Evolutionary conservation across 2,113 vertebrate genomes (phyloP).

Genomic region (Rhineura floridana): DNA sequence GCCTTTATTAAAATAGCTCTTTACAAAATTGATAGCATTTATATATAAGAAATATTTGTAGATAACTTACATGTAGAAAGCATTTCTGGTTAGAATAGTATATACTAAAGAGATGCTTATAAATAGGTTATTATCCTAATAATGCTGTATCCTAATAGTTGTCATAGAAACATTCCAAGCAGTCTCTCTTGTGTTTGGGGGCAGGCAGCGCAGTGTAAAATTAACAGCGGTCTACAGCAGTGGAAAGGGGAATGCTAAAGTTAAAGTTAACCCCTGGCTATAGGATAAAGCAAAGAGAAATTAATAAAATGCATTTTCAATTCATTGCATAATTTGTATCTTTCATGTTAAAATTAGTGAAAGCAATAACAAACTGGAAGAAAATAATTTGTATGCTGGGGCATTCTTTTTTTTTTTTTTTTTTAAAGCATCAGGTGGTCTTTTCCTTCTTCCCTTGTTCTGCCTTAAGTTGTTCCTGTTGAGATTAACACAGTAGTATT

Average conservation of each 20-base stretch:
- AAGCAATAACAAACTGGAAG: constrained; percentile 1
- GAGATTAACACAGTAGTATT: constrained; percentile 43
- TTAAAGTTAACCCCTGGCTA: neutral
- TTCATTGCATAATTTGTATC: neutral
- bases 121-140: neutral
- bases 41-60: too few relatives aligned
- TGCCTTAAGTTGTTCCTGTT: constrained; percentile 33
- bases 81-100: neutral
- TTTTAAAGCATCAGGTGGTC: constrained; percentile 9
- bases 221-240: neutral
- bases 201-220: too few relatives aligned
- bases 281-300: neutral
- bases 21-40: neutral
- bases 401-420: constrained; percentile 4
- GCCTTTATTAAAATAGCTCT: too few relatives aligned
- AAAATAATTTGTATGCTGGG: neutral
- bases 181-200: too few relatives aligned
- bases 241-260: neutral
- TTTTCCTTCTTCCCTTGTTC: constrained; percentile 47
- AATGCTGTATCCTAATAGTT: neutral
- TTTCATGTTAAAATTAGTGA: neutral
- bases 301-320: neutral
- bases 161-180: neutral
- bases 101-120: neutral
- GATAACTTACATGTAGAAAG: neutral